Conservation (phyloP, 2,888 invertebrate species). For the Epsilonema sp. region DNA sequence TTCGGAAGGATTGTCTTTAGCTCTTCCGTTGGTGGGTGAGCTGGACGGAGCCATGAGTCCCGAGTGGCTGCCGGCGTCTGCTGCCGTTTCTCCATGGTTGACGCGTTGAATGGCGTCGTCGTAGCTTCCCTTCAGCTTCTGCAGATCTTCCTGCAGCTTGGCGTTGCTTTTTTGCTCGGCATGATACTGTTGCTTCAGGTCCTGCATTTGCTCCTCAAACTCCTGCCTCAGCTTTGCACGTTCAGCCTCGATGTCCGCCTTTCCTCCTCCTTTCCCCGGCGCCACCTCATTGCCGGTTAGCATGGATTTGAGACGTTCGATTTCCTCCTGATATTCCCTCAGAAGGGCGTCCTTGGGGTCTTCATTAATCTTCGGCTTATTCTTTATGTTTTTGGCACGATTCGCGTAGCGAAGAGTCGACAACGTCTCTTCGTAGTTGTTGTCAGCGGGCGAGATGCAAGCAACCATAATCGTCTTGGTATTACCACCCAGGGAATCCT, state of each 20-base stretch:
- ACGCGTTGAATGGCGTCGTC: not conserved
- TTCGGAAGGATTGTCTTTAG: too few relatives aligned
- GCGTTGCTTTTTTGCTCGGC: constrained; percentile 35
- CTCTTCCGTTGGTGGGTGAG: not conserved
- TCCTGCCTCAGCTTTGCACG: constrained; percentile 37
- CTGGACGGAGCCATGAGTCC: not conserved
- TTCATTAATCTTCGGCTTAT: constrained; percentile 62
- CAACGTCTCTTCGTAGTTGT: constrained; percentile 61
- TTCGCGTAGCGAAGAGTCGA: constrained; percentile 44
- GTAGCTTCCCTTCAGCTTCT: not conserved
- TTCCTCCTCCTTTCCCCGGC: too few relatives aligned
- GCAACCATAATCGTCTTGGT: constrained; percentile 73
- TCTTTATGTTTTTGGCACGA: constrained; percentile 63
- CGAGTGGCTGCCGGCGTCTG: not conserved
- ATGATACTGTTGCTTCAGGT: constrained; percentile 37
- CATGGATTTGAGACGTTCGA: constrained; percentile 49
- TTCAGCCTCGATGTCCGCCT: constrained; percentile 26
- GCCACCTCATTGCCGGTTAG: too few relatives aligned
- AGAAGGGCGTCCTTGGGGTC: constrained; percentile 73
- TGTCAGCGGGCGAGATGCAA: constrained; percentile 58
- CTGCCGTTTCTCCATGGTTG: not conserved
- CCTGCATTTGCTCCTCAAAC: constrained; percentile 41
- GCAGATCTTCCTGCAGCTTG: constrained; percentile 33
- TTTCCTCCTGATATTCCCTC: constrained; percentile 62
- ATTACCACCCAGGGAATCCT: constrained; percentile 64